Conservation (phyloP, 2,888 invertebrate genomes). For the Aquatica leii region DNA sequence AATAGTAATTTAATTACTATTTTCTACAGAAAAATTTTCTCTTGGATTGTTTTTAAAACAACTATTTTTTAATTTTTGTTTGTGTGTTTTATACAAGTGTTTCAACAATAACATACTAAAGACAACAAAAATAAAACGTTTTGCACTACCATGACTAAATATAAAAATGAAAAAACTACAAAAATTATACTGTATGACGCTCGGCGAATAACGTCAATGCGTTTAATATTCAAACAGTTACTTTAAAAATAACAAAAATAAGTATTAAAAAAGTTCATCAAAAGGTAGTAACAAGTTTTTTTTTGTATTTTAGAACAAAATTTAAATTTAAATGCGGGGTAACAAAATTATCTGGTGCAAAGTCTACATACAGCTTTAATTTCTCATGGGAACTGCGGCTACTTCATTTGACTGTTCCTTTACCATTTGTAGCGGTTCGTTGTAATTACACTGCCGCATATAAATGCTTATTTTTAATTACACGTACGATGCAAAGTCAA, state of each 20-base stretch:
- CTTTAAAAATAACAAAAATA: neutral
- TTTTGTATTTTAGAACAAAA: conserved; percentile 34
- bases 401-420: conserved; percentile 37
- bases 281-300: conserved; percentile 34
- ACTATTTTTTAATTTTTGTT: no score
- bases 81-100: no score
- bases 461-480: conserved; percentile 36
- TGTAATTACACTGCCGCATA: conserved; percentile 30
- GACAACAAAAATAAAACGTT: no score
- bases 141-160: no score
- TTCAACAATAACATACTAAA: no score
- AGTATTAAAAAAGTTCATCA: conserved; percentile 28
- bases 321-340: conserved; percentile 38
- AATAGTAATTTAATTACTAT: no score
- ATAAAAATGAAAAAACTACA: no score
- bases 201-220: no score
- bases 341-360: conserved; percentile 36
- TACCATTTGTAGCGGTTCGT: conserved; percentile 36
- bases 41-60: no score
- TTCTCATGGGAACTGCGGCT: conserved; percentile 36
- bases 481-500: neutral
- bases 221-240: no score
- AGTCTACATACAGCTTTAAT: conserved; percentile 37
- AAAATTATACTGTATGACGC: no score
- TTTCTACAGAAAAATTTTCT: no score